These are phyloP conservation scores for Chaunax sp. DNA, from an alignment of 2,797 vertebrate genomes.

Conservation along the genomic window DNA sequence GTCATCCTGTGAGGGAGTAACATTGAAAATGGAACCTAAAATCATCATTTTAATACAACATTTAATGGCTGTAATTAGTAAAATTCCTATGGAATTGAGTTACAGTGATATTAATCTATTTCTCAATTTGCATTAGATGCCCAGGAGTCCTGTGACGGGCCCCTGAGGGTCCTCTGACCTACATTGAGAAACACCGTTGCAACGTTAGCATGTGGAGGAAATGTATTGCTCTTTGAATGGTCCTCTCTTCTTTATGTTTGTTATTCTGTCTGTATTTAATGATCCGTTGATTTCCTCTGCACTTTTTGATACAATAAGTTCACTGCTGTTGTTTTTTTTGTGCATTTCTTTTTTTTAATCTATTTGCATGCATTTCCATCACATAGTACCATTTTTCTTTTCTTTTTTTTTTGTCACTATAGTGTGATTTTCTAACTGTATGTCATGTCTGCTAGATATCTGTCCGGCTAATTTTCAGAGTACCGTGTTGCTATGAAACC, in stretches of 20 bases:
- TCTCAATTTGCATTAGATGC: constrained; percentile 67
- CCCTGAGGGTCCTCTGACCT: constrained; percentile 62
- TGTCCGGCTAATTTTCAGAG: constrained; percentile 55
- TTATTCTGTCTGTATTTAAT: too few relatives aligned
- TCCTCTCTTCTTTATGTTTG: background rate
- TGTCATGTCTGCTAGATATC: constrained; percentile 51
- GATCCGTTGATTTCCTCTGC: too few relatives aligned
- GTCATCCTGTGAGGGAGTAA: constrained; percentile 13
- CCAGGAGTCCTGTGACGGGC: constrained; percentile 24
- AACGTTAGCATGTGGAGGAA: constrained; percentile 3
- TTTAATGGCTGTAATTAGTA: constrained; percentile 58
- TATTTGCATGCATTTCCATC: background rate
- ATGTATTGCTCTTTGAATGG: background rate
- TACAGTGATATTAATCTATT: constrained; percentile 65
- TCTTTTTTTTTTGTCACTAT: background rate
- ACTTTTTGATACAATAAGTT: too few relatives aligned
- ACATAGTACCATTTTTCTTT: background rate
- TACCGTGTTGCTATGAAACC: constrained; percentile 65
- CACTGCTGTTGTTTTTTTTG: too few relatives aligned
- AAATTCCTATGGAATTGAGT: constrained; percentile 63
- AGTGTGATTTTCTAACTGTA: constrained; percentile 40
- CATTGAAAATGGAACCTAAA: constrained; percentile 20
- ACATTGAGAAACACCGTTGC: constrained; percentile 37
- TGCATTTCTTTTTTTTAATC: background rate
- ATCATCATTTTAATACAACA: constrained; percentile 35